Percentiles rank a stretch among this genome's conserved stretches.
Evolutionary conservation across 2,888 invertebrate genomes (phyloP).

Genomic region (Charanyca ferruginea): DNA sequence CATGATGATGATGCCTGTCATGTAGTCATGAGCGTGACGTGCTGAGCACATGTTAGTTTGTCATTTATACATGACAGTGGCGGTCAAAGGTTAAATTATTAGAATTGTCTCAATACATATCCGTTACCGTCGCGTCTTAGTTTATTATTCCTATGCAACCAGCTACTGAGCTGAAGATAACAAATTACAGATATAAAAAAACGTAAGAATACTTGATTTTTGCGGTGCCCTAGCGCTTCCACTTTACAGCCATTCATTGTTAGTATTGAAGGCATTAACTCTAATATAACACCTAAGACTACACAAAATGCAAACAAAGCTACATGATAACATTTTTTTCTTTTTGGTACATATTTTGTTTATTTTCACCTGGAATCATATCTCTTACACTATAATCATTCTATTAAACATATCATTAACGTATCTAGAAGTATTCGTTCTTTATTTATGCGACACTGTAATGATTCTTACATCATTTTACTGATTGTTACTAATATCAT

Average conservation of each 20-base stretch:
- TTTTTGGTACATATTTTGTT: conserved; percentile 59
- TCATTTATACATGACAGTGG: too few species aligned
- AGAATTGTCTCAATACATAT: too few species aligned
- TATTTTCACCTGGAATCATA: conserved; percentile 45
- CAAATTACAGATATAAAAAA: too few species aligned
- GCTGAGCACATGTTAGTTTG: too few species aligned
- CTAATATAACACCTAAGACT: conserved; percentile 61
- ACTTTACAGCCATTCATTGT: conserved; percentile 10
- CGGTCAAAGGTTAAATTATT: too few species aligned
- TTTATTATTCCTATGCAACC: too few species aligned
- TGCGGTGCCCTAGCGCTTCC: too few species aligned
- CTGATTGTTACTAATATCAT: neutral
- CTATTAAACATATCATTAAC: conserved; percentile 20
- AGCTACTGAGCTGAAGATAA: too few species aligned
- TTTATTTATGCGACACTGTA: conserved; percentile 24
- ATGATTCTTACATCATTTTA: conserved; percentile 3
- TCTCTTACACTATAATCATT: conserved; percentile 48
- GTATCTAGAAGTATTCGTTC: conserved; percentile 17
- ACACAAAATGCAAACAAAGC: conserved; percentile 68
- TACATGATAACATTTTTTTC: conserved; percentile 60
- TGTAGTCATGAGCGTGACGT: too few species aligned
- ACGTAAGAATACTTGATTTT: too few species aligned
- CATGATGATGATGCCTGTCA: too few species aligned
- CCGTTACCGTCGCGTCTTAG: too few species aligned
- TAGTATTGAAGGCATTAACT: conserved; percentile 44